phyloP scores from a whole-genome alignment of 2,888 invertebrate species.

The Yponomeuta evonymella region DNA sequence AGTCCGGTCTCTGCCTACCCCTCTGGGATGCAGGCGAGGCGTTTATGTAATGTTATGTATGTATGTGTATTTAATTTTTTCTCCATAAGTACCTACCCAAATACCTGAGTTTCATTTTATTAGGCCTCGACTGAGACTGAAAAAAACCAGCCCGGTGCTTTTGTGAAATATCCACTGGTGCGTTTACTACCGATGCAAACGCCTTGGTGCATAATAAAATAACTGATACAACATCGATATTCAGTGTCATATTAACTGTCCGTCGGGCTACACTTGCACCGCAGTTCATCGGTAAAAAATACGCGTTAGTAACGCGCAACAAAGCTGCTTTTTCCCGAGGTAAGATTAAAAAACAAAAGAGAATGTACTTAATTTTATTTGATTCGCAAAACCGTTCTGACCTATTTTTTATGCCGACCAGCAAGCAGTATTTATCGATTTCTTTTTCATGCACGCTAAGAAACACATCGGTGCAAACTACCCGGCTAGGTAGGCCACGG shows the following conservation, averaged over 20 bases:
- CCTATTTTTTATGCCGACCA: not conserved
- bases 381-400: not conserved
- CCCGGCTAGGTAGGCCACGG: slow-evolving; percentile 27
- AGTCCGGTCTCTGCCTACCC: too few species aligned
- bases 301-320: slow-evolving; percentile 39
- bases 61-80: too few species aligned
- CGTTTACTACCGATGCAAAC: not conserved
- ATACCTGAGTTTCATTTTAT: too few species aligned
- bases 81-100: too few species aligned
- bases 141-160: not conserved
- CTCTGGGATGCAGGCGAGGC: too few species aligned
- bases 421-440: slow-evolving; percentile 38
- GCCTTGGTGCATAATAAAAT: not conserved
- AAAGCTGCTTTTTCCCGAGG: slow-evolving; percentile 62
- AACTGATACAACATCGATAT: slow-evolving; percentile 14
- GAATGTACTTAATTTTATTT: not conserved
- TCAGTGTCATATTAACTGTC: slow-evolving; percentile 28
- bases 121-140: too few species aligned
- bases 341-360: slow-evolving; percentile 26
- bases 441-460: slow-evolving; percentile 51
- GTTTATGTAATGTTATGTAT: too few species aligned
- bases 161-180: not conserved
- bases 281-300: slow-evolving; percentile 14
- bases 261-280: slow-evolving; percentile 16
- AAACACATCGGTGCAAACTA: slow-evolving; percentile 53